A percentile compares a stretch with the other conserved stretches of the same genome.
Evolutionary conservation across 2,888 invertebrate genomes (phyloP).

Genomic region (Oscheius sp.): DNA sequence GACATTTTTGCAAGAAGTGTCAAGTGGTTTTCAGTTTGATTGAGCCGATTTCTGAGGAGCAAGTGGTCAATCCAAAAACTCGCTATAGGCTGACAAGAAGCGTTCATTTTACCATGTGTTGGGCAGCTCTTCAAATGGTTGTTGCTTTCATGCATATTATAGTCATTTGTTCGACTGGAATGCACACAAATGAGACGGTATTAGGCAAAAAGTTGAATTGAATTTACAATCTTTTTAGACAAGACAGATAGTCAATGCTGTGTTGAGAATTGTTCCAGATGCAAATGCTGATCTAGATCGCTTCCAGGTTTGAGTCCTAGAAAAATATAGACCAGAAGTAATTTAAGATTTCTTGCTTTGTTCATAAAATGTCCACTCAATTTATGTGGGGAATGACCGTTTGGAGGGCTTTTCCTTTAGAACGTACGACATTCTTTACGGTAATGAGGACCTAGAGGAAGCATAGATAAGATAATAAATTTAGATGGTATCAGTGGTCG

Average conservation of each 20-base stretch:
- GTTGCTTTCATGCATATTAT: constrained; percentile 61
- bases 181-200: constrained; percentile 66
- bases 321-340: background rate
- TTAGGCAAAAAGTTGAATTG: background rate
- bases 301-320: constrained; percentile 51
- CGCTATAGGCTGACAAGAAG: constrained; percentile 50
- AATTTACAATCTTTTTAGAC: constrained; percentile 48
- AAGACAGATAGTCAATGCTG: constrained; percentile 63
- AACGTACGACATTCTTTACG: constrained; percentile 68
- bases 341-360: constrained; percentile 65
- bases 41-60: constrained; percentile 59
- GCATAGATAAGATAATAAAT: constrained; percentile 19
- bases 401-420: constrained; percentile 68
- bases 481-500: constrained; percentile 65
- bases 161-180: constrained; percentile 63
- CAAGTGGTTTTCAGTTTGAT: constrained; percentile 44
- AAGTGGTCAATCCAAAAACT: constrained; percentile 44
- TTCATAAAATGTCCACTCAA: constrained; percentile 69
- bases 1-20: background rate
- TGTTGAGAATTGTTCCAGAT: constrained; percentile 65
- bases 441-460: too few species aligned
- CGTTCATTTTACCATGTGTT: constrained; percentile 62
- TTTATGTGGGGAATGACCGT: constrained; percentile 70
- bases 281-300: constrained; percentile 63
- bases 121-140: constrained; percentile 61